Base-by-base conservation (phyloP, 2,113 vertebrate species). In the Calidris pugnax region DNA sequence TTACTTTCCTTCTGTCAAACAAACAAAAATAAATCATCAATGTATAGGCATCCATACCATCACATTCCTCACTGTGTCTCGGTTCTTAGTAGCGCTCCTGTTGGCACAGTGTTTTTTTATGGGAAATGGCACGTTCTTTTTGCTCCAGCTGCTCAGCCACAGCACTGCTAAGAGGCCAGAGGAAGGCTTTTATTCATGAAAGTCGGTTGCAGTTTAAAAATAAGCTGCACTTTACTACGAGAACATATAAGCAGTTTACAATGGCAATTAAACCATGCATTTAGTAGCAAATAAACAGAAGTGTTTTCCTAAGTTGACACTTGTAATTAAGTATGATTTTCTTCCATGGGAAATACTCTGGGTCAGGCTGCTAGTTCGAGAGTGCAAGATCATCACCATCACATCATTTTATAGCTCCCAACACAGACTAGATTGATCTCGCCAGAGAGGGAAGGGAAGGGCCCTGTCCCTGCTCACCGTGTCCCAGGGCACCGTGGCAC, bases 401-500 rank as follows among this genome's bases (percentile, higher is more conserved):
- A 33, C 11, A 35, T 7, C 28, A 8, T 28, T 71, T 69, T 8
- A 59, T 2, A 83, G 37, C 55, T 87, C 69, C 55, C 74, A 60
- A 17, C 1, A 2, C 20, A 21, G 37, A 10, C 10, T 5, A 7
- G 41, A 63, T 45, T n/a, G 6, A 59, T 75, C 60, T 5, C 14
- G 55, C 14, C 21, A 32, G 74, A 35, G 50, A 50, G 27, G 37
- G 30, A 78, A 7, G 6, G 0, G 1, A 35, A 26, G 3, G 7
- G 33, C 15, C 5, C 20, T 23, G 41, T 28, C 51, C 51, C 23
- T 20, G n/a, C 50, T 47, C 2, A 1, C 30, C 32, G 4, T 37
- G 73, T 4, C 62, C 63, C 43, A 6, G 2, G 5, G 7, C 37
- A 8, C 66, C 2, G 2, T 0, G 2, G 11, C 3, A 17, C 11